A percentile compares a stretch with the other conserved stretches of the same genome.
Evolutionary conservation across 2,797 vertebrate genomes (phyloP).

Genomic region (Anolis apletophallus): DNA sequence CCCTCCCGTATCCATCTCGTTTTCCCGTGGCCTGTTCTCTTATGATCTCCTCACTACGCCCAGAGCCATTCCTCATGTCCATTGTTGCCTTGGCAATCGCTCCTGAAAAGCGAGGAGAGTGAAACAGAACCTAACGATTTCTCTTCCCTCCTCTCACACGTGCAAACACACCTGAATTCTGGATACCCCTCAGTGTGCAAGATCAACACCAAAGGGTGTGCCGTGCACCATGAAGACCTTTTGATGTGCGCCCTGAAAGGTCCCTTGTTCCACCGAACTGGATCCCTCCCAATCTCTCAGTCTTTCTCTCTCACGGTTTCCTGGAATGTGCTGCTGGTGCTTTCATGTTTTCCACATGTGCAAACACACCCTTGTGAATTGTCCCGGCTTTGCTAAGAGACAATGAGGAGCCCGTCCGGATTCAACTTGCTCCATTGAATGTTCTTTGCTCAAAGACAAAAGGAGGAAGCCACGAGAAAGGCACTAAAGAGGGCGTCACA

Average conservation of each 20-base stretch:
- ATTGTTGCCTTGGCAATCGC: constrained; percentile 32
- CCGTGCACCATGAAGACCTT: accelerated
- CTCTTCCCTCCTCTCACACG: neutral
- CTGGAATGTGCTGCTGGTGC: neutral
- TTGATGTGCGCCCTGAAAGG: neutral
- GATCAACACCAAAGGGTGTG: neutral
- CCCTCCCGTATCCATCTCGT: constrained; percentile 32
- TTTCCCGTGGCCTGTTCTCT: constrained; percentile 35
- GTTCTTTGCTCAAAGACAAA: neutral
- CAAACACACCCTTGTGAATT: neutral
- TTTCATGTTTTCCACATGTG: neutral
- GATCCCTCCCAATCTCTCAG: neutral
- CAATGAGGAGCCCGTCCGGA: neutral
- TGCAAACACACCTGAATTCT: neutral
- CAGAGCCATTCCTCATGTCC: constrained; percentile 20
- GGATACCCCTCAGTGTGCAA: constrained; percentile 17
- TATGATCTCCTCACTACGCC: constrained; percentile 30
- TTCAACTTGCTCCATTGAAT: neutral
- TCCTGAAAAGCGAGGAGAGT: constrained; percentile 23
- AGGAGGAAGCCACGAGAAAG: neutral
- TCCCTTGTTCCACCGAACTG: neutral
- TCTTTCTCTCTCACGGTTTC: neutral
- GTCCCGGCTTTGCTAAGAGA: neutral
- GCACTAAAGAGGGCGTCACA: neutral
- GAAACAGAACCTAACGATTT: constrained; percentile 24